Conservation (phyloP, 2,113 vertebrate genomes). For the Saguinus midas region DNA sequence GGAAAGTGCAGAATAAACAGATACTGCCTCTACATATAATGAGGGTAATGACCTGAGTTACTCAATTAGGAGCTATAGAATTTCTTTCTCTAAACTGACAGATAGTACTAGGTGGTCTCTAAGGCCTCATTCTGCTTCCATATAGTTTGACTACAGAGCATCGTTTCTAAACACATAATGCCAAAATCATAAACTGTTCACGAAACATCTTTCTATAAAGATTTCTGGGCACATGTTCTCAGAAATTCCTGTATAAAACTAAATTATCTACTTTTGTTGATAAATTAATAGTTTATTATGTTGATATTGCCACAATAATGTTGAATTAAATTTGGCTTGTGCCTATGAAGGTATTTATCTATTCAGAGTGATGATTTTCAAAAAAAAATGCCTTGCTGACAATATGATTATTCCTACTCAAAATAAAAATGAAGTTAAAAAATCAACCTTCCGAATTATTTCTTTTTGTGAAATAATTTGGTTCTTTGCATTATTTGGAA, state of each 20-base stretch:
- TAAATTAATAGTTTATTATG: constrained; percentile 26
- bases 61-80: not conserved
- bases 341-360: not conserved
- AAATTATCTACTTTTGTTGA: not conserved
- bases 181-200: not conserved
- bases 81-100: not conserved
- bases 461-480: not conserved
- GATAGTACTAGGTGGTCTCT: not conserved
- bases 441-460: not conserved
- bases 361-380: not conserved
- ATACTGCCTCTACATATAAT: not conserved
- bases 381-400: not conserved
- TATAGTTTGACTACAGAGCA: not conserved
- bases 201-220: not conserved
- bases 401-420: not conserved
- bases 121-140: not conserved
- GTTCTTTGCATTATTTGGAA: constrained; percentile 33
- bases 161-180: not conserved
- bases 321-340: constrained; percentile 8
- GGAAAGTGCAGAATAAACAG: not conserved
- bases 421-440: constrained; percentile 29
- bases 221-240: not conserved
- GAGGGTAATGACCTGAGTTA: not conserved
- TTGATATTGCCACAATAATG: not conserved
- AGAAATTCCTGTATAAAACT: not conserved